Evolutionary conservation across 2,888 invertebrate genomes (phyloP).

Genomic region (Lingula anatina): DNA sequence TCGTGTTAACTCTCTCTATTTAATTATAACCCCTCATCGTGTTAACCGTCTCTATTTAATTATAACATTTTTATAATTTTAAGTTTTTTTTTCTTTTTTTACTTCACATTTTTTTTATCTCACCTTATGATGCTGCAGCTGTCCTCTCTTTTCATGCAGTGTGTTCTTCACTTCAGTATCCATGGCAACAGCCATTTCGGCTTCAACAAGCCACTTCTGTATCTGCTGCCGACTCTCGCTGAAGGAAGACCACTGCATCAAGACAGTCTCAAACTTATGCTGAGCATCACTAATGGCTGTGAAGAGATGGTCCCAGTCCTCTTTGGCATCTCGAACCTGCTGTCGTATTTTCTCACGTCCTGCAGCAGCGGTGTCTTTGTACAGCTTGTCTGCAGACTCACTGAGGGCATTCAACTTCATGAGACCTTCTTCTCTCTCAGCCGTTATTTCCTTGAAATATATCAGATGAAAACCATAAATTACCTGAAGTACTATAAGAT

Average conservation of each 20-base stretch:
- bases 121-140: constrained; percentile 74
- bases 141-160: constrained; percentile 82
- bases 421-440: constrained; percentile 72
- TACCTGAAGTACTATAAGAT: no score
- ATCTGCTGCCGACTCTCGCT: constrained; percentile 78
- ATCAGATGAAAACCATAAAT: no score
- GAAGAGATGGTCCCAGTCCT: constrained; percentile 54
- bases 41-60: no score
- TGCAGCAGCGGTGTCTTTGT: constrained; percentile 77
- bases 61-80: no score
- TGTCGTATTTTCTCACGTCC: constrained; percentile 79
- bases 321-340: constrained; percentile 58
- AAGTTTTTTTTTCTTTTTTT: no score
- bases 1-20: no score
- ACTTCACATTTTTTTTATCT: no score
- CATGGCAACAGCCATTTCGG: constrained; percentile 68
- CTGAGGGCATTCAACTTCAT: constrained; percentile 75
- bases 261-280: constrained; percentile 75
- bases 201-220: constrained; percentile 69
- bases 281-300: constrained; percentile 73
- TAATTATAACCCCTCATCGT: no score
- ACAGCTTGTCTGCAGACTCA: constrained; percentile 83
- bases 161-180: constrained; percentile 83
- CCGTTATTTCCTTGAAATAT: constrained; percentile 75
- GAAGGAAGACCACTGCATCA: constrained; percentile 87